Evolutionary conservation across 2,888 invertebrate species (phyloP).

Genomic region (Cheilosia impressa): DNA sequence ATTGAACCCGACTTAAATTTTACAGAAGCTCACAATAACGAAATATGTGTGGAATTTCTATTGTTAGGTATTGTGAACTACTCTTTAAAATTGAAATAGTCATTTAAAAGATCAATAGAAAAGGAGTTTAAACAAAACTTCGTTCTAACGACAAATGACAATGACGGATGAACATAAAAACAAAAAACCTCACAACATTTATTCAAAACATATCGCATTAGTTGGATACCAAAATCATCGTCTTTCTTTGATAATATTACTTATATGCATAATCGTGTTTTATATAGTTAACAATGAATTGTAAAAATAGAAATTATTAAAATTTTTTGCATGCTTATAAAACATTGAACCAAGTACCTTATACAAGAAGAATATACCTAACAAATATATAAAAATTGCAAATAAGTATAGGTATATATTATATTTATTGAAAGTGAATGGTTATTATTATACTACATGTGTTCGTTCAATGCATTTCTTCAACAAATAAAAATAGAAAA

Average conservation of each 20-base stretch:
- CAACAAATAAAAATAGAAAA: slow-evolving; percentile 3
- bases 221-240: neutral
- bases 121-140: too few relatives aligned
- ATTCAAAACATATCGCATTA: slow-evolving; percentile 4
- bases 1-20: too few relatives aligned
- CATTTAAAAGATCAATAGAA: too few relatives aligned
- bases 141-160: too few relatives aligned
- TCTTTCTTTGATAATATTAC: neutral
- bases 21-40: too few relatives aligned
- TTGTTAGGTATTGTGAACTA: too few relatives aligned
- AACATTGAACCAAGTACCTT: slow-evolving; percentile 62
- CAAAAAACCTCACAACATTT: too few relatives aligned
- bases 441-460: slow-evolving; percentile 19
- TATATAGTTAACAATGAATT: neutral
- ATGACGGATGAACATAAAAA: too few relatives aligned
- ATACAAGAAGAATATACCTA: slow-evolving; percentile 5
- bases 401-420: slow-evolving; percentile 18
- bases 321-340: slow-evolving; percentile 19
- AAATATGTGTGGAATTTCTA: too few relatives aligned
- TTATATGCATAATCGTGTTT: neutral
- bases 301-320: neutral
- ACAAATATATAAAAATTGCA: neutral
- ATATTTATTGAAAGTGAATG: slow-evolving; percentile 18
- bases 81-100: too few relatives aligned
- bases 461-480: slow-evolving; percentile 23